Evolutionary conservation across 2,113 vertebrate genomes (phyloP).

Genomic region (Hystrix cristata): DNA sequence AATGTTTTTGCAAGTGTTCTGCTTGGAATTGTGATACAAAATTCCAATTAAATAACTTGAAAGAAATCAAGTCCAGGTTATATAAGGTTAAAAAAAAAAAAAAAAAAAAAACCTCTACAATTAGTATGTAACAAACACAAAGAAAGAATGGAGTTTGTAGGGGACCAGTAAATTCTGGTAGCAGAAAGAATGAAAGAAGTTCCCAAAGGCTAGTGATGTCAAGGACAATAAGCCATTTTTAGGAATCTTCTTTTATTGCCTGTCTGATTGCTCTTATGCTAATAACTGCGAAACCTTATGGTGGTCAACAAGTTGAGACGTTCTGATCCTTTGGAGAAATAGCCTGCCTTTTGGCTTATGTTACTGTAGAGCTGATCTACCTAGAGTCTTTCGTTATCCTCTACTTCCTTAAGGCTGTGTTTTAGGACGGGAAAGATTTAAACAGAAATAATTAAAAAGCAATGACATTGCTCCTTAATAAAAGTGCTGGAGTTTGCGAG

Average conservation of each 20-base stretch:
- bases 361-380: neutral
- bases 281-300: neutral
- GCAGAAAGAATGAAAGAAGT: neutral
- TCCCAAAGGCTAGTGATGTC: neutral
- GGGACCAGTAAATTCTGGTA: neutral
- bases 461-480: slow-evolving; percentile 30
- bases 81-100: neutral
- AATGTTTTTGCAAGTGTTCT: neutral
- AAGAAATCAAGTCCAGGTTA: neutral
- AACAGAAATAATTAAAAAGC: neutral
- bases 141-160: neutral
- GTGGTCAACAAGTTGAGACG: neutral
- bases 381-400: neutral
- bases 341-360: neutral
- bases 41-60: neutral
- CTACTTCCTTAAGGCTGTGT: neutral
- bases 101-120: neutral
- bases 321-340: neutral
- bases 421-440: slow-evolving; percentile 1
- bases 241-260: neutral
- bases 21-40: neutral
- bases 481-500: slow-evolving; percentile 11
- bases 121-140: neutral
- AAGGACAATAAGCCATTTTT: neutral
- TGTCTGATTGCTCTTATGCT: neutral